Evolutionary conservation across 2,113 vertebrate genomes (phyloP).

Genomic region (Asarcornis scutulata): DNA sequence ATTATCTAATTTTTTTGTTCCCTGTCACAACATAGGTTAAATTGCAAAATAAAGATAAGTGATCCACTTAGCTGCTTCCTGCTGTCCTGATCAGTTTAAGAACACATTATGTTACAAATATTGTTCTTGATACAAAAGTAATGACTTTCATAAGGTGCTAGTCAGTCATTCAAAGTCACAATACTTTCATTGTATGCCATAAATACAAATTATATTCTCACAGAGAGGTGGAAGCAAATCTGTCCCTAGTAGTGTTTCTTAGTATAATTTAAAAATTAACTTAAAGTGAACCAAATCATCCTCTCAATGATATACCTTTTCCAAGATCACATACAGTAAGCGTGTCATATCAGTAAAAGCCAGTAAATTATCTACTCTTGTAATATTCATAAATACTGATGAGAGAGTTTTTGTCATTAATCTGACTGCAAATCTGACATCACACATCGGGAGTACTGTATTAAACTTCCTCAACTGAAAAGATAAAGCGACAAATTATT

Average conservation of each 20-base stretch:
- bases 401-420: conserved; percentile 53
- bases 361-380: conserved; percentile 62
- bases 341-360: conserved; percentile 68
- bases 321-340: conserved; percentile 60
- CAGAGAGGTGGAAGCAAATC: conserved; percentile 60
- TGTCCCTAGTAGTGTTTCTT: conserved; percentile 53
- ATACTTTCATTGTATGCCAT: conserved; percentile 4
- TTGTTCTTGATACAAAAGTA: conserved; percentile 48
- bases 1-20: conserved; percentile 59
- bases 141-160: conserved; percentile 69
- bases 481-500: background rate
- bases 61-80: conserved; percentile 69
- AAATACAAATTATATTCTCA: conserved; percentile 54
- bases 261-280: conserved; percentile 73
- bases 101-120: conserved; percentile 59
- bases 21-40: conserved; percentile 68
- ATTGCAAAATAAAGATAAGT: conserved; percentile 78
- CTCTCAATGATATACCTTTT: conserved; percentile 53
- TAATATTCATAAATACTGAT: conserved; percentile 67
- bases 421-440: conserved; percentile 31
- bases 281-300: conserved; percentile 70
- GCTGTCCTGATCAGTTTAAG: conserved; percentile 72
- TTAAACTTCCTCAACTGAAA: conserved; percentile 3
- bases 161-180: conserved; percentile 71
- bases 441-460: background rate